Evolutionary conservation across 2,797 vertebrate genomes (phyloP).

Genomic region (Tachyglossus aculeatus): DNA sequence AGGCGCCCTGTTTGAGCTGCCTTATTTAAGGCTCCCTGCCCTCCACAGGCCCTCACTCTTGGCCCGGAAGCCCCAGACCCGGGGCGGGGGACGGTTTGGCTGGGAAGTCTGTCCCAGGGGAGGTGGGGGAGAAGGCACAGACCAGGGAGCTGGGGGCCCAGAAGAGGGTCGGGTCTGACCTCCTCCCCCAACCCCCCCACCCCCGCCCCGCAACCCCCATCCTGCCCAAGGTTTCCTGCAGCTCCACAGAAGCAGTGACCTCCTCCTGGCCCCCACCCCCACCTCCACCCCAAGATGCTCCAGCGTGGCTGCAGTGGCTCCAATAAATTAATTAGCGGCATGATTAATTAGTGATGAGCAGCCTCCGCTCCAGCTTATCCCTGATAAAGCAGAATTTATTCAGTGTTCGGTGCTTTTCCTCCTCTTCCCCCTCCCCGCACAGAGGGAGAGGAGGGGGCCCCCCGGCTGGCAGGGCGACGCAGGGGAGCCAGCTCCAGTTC

Average conservation of each 20-base stretch:
- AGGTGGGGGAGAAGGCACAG: not conserved
- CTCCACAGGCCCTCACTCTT: too few species aligned
- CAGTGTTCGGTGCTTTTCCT: not conserved
- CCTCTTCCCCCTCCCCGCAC: conserved; percentile 33
- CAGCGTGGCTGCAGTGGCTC: conserved; percentile 21
- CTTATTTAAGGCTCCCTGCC: too few species aligned
- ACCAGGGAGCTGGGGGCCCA: not conserved
- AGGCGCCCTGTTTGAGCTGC: not conserved
- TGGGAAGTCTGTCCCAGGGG: too few species aligned
- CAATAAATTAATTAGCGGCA: conserved; percentile 63
- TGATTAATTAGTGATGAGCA: conserved; percentile 68
- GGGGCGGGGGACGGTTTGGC: not conserved
- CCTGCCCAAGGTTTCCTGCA: too few species aligned
- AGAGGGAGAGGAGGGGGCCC: conserved; percentile 27
- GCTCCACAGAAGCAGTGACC: not conserved
- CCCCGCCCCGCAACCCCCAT: too few species aligned
- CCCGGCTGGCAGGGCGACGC: not conserved
- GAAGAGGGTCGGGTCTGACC: too few species aligned
- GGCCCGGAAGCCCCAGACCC: too few species aligned
- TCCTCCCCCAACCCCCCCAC: too few species aligned
- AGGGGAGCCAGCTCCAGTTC: conserved; percentile 7
- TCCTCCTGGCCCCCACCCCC: not conserved
- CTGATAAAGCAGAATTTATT: conserved; percentile 48
- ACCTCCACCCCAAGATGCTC: not conserved
- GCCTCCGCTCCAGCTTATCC: conserved; percentile 33